phyloP scores from a whole-genome alignment of 2,888 invertebrate species.

The Cephus spinipes region DNA sequence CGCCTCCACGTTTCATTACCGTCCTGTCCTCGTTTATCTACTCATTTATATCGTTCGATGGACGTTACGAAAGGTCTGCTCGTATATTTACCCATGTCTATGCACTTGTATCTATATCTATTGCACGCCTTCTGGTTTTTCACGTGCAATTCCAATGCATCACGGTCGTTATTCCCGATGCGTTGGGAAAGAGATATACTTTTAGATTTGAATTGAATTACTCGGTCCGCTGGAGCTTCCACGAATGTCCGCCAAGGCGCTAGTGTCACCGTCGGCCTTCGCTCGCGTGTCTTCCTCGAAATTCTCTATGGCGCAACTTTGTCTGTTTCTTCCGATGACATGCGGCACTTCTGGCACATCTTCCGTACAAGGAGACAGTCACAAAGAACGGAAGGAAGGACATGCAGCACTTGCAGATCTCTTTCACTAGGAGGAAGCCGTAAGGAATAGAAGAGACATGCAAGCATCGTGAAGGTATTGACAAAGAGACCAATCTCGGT shows the following conservation, averaged over 20 bases:
- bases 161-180: background rate
- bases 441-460: no score
- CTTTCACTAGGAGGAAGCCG: no score
- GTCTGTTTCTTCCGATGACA: background rate
- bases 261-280: background rate
- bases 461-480: no score
- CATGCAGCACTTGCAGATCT: no score
- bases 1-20: background rate
- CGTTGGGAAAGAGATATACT: background rate
- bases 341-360: no score
- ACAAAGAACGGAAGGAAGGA: no score
- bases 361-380: no score
- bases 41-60: background rate
- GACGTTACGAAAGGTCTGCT: background rate
- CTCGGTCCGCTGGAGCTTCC: background rate
- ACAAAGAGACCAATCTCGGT: no score
- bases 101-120: background rate
- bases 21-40: background rate
- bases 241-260: background rate
- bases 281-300: background rate
- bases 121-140: background rate
- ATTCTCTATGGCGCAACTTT: background rate
- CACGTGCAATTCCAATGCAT: background rate
- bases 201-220: background rate
- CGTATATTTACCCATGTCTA: background rate